A percentile compares a stretch with the other conserved stretches of the same genome.
Evolutionary conservation across 2,113 vertebrate species (phyloP).

Genomic region (Megalops atlanticus): DNA sequence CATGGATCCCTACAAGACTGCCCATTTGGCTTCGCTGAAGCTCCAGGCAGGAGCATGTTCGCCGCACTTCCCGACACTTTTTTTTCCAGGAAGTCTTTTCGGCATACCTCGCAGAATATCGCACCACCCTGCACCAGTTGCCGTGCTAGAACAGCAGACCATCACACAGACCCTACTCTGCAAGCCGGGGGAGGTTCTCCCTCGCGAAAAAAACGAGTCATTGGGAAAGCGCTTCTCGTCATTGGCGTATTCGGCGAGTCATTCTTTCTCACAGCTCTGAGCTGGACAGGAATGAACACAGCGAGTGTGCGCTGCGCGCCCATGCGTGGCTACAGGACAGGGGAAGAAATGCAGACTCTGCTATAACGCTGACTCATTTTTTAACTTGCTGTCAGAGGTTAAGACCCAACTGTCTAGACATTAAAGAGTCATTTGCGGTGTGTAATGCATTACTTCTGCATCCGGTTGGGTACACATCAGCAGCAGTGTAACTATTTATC

Average conservation of each 20-base stretch:
- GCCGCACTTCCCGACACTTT: too few relatives aligned
- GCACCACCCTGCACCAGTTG: background rate
- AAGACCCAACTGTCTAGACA: background rate
- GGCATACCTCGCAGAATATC: background rate
- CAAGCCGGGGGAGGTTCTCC: background rate
- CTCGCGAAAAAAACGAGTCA: background rate
- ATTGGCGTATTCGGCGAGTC: background rate
- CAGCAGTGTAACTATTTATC: too few relatives aligned
- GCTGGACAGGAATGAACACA: background rate
- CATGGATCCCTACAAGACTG: too few relatives aligned
- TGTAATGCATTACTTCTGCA: background rate
- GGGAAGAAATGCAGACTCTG: conserved; percentile 11
- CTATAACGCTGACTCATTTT: background rate
- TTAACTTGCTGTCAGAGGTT: background rate
- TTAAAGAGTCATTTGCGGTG: background rate
- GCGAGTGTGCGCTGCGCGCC: background rate
- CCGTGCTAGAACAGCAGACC: background rate
- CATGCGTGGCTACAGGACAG: background rate
- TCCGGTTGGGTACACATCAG: background rate
- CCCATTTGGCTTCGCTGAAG: too few relatives aligned
- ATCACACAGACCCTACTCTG: background rate
- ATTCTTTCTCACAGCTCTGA: background rate
- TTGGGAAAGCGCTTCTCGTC: background rate
- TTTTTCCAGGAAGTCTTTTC: background rate
- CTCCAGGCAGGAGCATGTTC: too few relatives aligned